Conservation (phyloP, 2,797 vertebrate species). For the Sebastolobus alascanus region DNA sequence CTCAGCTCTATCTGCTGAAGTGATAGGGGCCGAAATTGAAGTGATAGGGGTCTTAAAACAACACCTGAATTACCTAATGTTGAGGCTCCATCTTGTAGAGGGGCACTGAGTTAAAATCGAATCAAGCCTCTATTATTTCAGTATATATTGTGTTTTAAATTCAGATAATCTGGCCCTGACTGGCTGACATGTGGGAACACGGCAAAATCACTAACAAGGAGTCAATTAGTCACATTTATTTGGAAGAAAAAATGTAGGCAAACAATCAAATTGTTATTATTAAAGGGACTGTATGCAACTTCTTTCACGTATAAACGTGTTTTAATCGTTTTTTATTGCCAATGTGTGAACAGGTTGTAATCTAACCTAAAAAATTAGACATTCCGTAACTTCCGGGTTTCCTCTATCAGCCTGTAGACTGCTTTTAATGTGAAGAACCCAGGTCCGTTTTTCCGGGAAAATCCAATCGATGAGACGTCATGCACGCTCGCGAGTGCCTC, state of each 20-base stretch:
- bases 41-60: not conserved
- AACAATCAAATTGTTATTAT: not conserved
- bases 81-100: not conserved
- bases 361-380: too few species aligned
- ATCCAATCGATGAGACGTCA: too few species aligned
- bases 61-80: not conserved
- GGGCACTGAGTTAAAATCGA: not conserved
- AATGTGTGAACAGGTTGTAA: too few species aligned
- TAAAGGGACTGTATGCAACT: too few species aligned
- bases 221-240: not conserved
- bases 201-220: not conserved
- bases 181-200: not conserved
- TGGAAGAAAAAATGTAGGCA: not conserved
- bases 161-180: not conserved
- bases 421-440: too few species aligned
- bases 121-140: not conserved
- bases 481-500: too few species aligned
- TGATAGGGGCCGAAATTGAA: not conserved
- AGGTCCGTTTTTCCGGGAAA: too few species aligned
- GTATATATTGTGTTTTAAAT: not conserved
- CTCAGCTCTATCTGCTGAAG: too few species aligned
- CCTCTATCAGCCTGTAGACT: too few species aligned
- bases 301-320: too few species aligned
- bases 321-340: too few species aligned
- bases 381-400: too few species aligned